Base-by-base conservation (phyloP, 2,113 vertebrate species). In the Oncorhynchus kisutch region DNA sequence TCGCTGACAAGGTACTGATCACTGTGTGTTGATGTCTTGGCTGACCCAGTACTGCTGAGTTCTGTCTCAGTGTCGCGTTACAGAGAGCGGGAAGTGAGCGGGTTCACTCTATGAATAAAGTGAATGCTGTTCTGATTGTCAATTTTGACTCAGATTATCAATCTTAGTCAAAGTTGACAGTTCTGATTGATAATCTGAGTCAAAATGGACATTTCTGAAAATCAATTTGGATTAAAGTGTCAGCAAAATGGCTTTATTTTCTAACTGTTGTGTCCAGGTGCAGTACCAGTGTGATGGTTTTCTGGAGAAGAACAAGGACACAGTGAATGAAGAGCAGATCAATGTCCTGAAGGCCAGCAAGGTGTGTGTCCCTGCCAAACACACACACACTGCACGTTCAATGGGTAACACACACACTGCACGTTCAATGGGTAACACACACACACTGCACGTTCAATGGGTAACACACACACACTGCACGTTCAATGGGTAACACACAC, bases 251-350 rank as follows among this genome's bases (percentile, higher is more conserved):
- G 4, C 13, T 5, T 9, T 39, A 9, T 51, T 51, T 51, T 51
- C 3, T 51, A 51, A 51, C 14, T 16, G 49, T 51, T 24, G 20
- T 74, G 27, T 34, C 64, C 89, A 99, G 98, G 98, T 99, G 76
- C 97, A 99, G 82, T 99, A 99, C 86, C 98, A 98, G 71, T 99
- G 98, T 87, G 98, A 99, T 27, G 96, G 97, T 24, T 99, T 99
- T 92, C 91, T 99, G 78, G 97, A 96, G 92, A 99, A 99, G 91
- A 99, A 99, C 92, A 99, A 99, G 91, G 98, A 99, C 86, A 99
- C 98, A 0, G 97, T 99, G 82, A 99, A 97, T 87, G 97, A 98
- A 90, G 97, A 99, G 76, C 97, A 99, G 94, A 97, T 99, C 89
- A 94, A 95, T 72, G 96, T 99, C 77, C 88, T 99, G 85, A 99